Conservation (phyloP, 1,140 invertebrate genomes). For the Eubasilissa regina region DNA sequence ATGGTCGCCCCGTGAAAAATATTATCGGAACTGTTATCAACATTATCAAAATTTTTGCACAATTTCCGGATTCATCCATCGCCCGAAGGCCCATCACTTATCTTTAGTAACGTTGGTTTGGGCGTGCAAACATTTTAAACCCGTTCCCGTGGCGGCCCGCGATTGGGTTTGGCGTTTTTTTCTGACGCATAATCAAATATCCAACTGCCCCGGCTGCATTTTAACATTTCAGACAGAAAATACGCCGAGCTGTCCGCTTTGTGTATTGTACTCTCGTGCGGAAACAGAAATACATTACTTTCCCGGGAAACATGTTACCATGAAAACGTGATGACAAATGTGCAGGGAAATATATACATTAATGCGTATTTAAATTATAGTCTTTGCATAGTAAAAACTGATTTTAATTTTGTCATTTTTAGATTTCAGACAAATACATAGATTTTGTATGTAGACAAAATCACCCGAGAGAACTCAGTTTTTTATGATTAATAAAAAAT, state of each 20-base stretch:
- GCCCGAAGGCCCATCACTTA: constrained; percentile 30
- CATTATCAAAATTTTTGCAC: background rate
- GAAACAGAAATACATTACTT: constrained; percentile 15
- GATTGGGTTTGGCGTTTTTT: constrained; percentile 8
- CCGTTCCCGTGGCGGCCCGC: background rate
- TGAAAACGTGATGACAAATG: constrained; percentile 2
- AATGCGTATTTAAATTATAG: too few species aligned
- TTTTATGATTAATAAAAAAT: too few species aligned
- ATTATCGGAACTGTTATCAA: too few species aligned
- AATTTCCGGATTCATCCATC: background rate
- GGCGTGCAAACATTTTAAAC: constrained; percentile 15
- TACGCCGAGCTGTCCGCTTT: background rate
- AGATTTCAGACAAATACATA: too few species aligned
- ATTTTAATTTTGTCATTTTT: too few species aligned
- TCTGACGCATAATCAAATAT: constrained; percentile 33
- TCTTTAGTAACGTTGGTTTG: constrained; percentile 6
- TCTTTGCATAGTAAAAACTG: too few species aligned
- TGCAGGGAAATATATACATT: background rate
- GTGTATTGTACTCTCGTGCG: background rate
- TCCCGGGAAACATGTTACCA: background rate
- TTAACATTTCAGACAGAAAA: constrained; percentile 12
- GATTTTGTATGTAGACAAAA: too few species aligned
- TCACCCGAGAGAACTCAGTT: too few species aligned
- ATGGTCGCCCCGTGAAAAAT: too few species aligned
- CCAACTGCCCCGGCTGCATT: background rate